Evolutionary conservation across 2,113 vertebrate genomes (phyloP), one percentile per base, ranked within the genome.

Genomic region (Centropristis striata): DNA sequence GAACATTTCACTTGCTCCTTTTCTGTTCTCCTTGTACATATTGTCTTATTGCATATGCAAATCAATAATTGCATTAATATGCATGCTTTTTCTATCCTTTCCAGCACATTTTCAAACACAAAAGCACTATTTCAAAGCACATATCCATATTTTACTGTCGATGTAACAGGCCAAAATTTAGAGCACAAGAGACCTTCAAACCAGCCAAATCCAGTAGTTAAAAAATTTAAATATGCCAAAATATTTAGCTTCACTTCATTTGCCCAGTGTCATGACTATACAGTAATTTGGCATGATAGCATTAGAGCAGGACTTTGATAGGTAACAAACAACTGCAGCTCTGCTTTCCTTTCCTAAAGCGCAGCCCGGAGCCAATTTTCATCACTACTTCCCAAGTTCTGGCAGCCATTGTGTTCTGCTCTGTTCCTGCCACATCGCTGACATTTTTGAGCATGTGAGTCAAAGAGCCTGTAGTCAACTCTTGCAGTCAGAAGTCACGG

Each of bases 381-480:
- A 42, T 77, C 72, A 71, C 51, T 4, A 53, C 51, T 49, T 71
- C 57, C 57, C 13, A 7, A 67, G 18, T 60, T 51, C 46, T 71
- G 39, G 72, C 80, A 76, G 64, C 58, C 80, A 84, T 92, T 86
- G 78, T 84, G 73, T 59, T 73, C 41, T 16, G 23, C 77, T 71
- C 53, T 61, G 58, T 69, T 75, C 66, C 53, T 74, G 77, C 72
- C 78, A 76, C 63, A 20, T 18, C 14, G 9, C 73, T 85, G 83
- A 89, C 79, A 88, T 83, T 81, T 75, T 76, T 57, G 42, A 66
- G 81, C 58, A 42, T 54, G 39, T 53, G 68, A 88, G 41, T 85
- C 86, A 87, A 89, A 80, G 60, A 75, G 80, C 77, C 81, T 50
- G 67, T 73, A 64, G 83, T 86, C 84, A 75, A 49, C 64, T 79